Conservation (phyloP, 2,888 invertebrate genomes). For the Tetragnatha montana region DNA sequence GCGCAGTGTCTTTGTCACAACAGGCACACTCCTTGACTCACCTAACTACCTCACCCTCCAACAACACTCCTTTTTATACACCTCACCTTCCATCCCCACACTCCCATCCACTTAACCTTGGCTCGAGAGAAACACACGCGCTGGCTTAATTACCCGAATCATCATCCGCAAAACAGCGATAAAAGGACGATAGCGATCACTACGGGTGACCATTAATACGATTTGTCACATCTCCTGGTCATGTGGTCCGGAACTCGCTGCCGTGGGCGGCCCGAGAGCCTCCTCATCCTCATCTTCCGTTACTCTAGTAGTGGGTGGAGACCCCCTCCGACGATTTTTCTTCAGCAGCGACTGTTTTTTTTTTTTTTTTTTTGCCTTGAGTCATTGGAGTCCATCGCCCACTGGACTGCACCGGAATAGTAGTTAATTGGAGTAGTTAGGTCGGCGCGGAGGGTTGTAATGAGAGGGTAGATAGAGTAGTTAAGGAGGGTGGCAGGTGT, state of each 20-base stretch:
- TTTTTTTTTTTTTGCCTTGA: conserved; percentile 9
- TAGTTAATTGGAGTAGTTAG: conserved; percentile 8
- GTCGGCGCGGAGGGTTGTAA: neutral
- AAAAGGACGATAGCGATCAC: neutral
- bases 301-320: conserved; percentile 32
- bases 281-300: neutral
- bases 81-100: neutral
- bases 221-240: conserved; percentile 25
- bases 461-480: neutral
- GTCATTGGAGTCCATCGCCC: conserved; percentile 12
- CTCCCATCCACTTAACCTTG: conserved; percentile 35
- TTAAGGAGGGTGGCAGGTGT: conserved; percentile 10
- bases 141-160: conserved; percentile 45
- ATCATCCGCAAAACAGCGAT: neutral
- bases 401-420: conserved; percentile 5
- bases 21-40: too few species aligned
- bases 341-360: neutral
- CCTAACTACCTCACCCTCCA: too few species aligned
- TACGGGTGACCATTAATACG: conserved; percentile 28
- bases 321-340: conserved; percentile 9
- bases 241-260: conserved; percentile 38
- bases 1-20: too few species aligned
- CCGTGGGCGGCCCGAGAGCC: conserved; percentile 46
- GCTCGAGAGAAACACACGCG: neutral
- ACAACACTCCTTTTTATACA: neutral